A percentile compares a stretch with the other conserved stretches of the same genome.
phyloP scores from a whole-genome alignment of 2,113 vertebrate species.

The Leptobrachium ailaonicum region DNA sequence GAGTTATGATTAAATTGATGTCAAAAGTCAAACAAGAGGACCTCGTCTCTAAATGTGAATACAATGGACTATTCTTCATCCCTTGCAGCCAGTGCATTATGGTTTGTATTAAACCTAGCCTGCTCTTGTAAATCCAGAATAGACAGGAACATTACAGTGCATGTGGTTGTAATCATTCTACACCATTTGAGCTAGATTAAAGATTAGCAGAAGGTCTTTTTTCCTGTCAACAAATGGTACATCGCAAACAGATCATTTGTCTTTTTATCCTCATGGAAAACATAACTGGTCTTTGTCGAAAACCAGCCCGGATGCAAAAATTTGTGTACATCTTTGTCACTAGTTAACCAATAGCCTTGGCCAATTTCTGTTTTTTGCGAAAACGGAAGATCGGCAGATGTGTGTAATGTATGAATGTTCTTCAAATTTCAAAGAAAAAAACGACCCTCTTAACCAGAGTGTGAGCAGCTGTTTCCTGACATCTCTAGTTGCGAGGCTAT shows the following conservation, averaged over 20 bases:
- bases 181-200: neutral
- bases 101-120: neutral
- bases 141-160: neutral
- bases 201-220: too few species aligned
- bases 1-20: too few species aligned
- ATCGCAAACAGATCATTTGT: constrained; percentile 5
- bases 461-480: constrained; percentile 11
- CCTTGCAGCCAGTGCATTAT: neutral
- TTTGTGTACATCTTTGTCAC: constrained; percentile 8
- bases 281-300: neutral
- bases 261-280: neutral
- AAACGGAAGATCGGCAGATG: constrained; percentile 4
- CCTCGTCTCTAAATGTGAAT: neutral
- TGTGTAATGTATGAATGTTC: constrained; percentile 3
- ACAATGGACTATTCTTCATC: neutral
- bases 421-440: neutral
- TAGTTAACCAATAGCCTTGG: neutral
- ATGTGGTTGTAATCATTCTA: neutral
- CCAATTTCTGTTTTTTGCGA: neutral
- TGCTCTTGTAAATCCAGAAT: neutral
- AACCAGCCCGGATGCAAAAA: neutral
- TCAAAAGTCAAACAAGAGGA: too few species aligned
- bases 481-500: neutral
- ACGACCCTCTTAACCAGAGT: neutral
- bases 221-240: neutral